Base-by-base conservation (phyloP, 2,888 invertebrate species). In the Mythimna pallens region DNA sequence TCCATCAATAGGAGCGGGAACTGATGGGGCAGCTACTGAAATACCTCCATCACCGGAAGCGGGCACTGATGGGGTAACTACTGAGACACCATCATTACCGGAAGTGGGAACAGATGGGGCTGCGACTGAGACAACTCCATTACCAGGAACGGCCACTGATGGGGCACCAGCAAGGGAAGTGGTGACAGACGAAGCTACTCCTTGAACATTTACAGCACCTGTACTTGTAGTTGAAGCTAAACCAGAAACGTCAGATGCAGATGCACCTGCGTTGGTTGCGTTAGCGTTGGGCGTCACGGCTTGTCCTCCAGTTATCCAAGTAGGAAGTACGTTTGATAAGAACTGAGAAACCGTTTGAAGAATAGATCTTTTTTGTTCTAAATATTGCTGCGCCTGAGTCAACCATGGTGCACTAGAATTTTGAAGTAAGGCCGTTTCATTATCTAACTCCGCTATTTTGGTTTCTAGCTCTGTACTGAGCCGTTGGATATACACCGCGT, bases 361-460 rank as follows among this genome's bases (percentile, higher is more conserved):
- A 70, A 95, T 90, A 12, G 91, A 89, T 87, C 83, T 93, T 75
- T 93, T 92, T 80, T 94, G 93, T 63, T 92, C 90, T 52, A 94
- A 85, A 30, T 91, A 88, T 76, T 93, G 86, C 70, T 91, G 88
- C 6, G 91, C 92, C 63, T 88, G 81, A 12, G 89, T 84, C 50
- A 87, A 92, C 93, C 94, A 93, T 0, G 94, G 92, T 59, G 90
- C 82, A 52, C 85, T 90, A 3, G 92, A 81, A 81, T 93, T 92
- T 84, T 90, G 89, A 59, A 96, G 83, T 59, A 94, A 80, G 17
- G 87, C 86, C 12, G 94, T 92, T 67, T 96, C 91, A 67, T 94
- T 95, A 47, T 95, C 91, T 30, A 96, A 83, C 77, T 94, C 91
- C 72, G 92, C 91, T 63, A 96, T 91, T 83, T 94, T 93, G 9